phyloP scores from a whole-genome alignment of 2,797 vertebrate genomes.

The Vespertilio murinus region DNA sequence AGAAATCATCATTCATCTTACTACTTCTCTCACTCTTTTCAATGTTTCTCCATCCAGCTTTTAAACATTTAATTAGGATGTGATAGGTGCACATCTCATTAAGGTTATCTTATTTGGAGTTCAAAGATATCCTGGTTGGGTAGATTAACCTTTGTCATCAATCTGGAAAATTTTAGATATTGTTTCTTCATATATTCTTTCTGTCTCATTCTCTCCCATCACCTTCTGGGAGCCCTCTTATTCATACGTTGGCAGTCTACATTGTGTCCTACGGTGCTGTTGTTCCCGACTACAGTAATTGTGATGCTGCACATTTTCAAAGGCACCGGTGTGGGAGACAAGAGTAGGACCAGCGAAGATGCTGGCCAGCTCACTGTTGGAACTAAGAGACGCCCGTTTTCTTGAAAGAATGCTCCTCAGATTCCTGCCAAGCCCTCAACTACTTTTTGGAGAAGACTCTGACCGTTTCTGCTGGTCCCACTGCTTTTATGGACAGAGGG shows the following conservation, averaged over 20 bases:
- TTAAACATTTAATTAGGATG: neutral
- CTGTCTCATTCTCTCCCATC: neutral
- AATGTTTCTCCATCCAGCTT: neutral
- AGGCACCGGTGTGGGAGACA: neutral
- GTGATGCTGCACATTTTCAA: neutral
- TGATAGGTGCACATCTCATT: neutral
- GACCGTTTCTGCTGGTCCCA: neutral
- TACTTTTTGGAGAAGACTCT: neutral
- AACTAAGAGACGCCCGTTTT: neutral
- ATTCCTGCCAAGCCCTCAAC: neutral
- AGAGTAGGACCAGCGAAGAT: neutral
- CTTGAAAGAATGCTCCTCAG: neutral
- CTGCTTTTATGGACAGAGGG: neutral
- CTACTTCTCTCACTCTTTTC: neutral
- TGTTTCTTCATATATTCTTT: neutral
- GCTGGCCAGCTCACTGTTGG: neutral
- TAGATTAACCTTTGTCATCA: neutral
- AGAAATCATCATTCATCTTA: neutral
- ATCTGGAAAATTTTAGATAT: neutral
- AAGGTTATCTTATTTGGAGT: neutral
- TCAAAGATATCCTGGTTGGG: neutral
- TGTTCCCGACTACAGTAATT: neutral
- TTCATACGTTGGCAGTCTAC: neutral
- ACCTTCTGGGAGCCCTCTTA: neutral
- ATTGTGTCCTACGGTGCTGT: neutral